A percentile compares a stretch with the other conserved stretches of the same genome.
Evolutionary conservation across 2,888 invertebrate genomes (phyloP).

Genomic region (Sylvicola cinctus): DNA sequence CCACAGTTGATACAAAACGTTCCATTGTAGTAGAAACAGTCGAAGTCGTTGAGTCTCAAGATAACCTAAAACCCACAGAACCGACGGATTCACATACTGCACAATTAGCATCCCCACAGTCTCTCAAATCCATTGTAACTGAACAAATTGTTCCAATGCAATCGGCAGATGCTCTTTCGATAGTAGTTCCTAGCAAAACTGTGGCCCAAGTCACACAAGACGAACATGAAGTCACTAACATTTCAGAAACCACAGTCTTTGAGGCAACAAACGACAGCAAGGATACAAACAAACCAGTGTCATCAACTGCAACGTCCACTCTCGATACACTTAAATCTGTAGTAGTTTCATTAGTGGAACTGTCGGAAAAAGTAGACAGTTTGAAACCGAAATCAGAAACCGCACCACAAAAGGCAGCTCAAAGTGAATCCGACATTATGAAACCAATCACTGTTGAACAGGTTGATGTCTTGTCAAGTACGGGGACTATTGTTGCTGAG

Average conservation of each 20-base stretch:
- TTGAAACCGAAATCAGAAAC: constrained; percentile 10
- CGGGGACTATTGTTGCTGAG: too few species aligned
- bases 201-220: neutral
- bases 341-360: neutral
- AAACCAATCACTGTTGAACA: neutral
- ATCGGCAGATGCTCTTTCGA: too few species aligned
- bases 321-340: neutral
- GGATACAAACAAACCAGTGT: neutral
- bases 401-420: constrained; percentile 9
- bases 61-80: too few species aligned
- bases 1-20: too few species aligned
- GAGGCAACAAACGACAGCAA: neutral
- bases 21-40: too few species aligned
- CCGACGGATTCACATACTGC: neutral
- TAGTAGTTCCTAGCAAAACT: neutral
- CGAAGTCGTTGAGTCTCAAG: too few species aligned
- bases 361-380: constrained; percentile 10
- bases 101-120: neutral
- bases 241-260: neutral
- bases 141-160: neutral
- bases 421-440: neutral
- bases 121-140: neutral
- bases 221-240: neutral
- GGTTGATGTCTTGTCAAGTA: too few species aligned
- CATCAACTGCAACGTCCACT: neutral